phyloP scores from a whole-genome alignment of 2,888 invertebrate genomes.

The Pammene fasciana region DNA sequence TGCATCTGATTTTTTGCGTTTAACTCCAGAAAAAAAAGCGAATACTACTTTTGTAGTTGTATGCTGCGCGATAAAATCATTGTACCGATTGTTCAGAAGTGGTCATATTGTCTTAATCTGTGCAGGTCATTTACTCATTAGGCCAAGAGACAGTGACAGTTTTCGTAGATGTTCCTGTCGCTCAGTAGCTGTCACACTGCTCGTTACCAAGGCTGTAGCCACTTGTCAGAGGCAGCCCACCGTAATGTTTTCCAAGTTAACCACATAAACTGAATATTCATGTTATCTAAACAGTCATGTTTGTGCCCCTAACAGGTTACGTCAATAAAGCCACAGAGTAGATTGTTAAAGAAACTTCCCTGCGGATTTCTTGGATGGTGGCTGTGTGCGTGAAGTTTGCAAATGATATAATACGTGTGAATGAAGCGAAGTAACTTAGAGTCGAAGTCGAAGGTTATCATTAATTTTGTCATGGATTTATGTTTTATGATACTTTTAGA shows the following conservation, averaged over 20 bases:
- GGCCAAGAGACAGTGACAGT: no score
- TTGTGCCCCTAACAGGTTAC: constrained; percentile 22
- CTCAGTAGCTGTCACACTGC: not conserved
- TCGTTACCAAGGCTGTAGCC: not conserved
- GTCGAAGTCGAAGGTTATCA: no score
- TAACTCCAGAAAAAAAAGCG: no score
- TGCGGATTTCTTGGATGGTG: constrained; percentile 1
- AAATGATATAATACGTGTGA: not conserved
- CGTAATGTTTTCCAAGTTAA: constrained; percentile 25
- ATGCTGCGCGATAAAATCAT: no score
- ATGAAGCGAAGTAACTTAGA: no score
- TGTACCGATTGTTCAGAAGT: no score
- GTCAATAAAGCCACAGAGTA: constrained; percentile 25
- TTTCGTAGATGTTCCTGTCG: not conserved
- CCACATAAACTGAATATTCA: constrained; percentile 31
- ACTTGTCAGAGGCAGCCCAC: constrained; percentile 11
- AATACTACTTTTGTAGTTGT: no score
- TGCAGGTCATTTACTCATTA: no score
- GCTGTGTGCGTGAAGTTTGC: not conserved
- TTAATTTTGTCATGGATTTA: no score
- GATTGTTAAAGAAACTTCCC: not conserved
- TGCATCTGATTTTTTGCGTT: no score
- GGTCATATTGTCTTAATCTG: no score
- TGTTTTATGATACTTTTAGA: no score
- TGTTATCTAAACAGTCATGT: constrained; percentile 19